phyloP scores from a whole-genome alignment of 2,113 vertebrate genomes.

The Mormyrus lacerda region DNA sequence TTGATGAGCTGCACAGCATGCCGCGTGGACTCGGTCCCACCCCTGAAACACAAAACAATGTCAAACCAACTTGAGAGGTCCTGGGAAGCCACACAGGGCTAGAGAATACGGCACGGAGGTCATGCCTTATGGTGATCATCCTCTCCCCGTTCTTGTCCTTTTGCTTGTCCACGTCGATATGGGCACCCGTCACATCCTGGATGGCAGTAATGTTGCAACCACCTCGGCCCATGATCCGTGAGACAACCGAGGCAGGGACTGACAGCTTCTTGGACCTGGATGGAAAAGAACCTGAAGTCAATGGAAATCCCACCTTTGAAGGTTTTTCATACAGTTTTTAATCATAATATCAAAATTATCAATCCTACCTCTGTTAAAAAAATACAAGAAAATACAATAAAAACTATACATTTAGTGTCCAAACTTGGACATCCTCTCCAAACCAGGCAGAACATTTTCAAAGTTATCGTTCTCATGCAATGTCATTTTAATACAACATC shows the following conservation, averaged over 20 bases:
- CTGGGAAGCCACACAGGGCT: neutral
- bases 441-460: no score
- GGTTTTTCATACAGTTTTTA: neutral
- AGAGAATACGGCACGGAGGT: neutral
- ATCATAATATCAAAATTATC: no score
- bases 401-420: no score
- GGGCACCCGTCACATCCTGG: constrained; percentile 95
- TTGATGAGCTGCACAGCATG: constrained; percentile 96
- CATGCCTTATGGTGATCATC: constrained; percentile 98
- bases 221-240: constrained; percentile 97
- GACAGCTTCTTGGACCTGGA: constrained; percentile 95
- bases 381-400: no score
- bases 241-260: constrained; percentile 94
- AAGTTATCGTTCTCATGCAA: neutral
- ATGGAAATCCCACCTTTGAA: neutral
- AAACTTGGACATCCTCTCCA: no score
- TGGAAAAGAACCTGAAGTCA: neutral
- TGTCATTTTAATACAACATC: neutral
- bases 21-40: constrained; percentile 92
- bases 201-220: constrained; percentile 98
- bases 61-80: neutral
- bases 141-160: constrained; percentile 98
- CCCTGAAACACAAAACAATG: constrained; percentile 57
- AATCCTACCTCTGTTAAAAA: no score
- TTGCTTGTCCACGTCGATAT: constrained; percentile 98